Base-by-base conservation (phyloP, 2,797 vertebrate species). In the Pseudochromis fuscus region DNA sequence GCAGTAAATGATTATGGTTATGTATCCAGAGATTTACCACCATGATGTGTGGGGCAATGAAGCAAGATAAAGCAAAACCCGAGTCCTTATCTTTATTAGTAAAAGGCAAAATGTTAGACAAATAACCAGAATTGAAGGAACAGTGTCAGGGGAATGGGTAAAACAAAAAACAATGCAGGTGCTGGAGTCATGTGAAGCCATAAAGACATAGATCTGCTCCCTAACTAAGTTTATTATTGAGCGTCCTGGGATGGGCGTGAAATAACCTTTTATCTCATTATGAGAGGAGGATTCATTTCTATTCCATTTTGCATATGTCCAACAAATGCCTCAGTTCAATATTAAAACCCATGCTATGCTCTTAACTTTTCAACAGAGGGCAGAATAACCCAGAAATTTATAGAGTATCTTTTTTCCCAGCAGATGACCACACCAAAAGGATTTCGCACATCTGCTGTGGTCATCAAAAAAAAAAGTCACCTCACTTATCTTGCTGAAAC, bases 301-400 rank as follows among this genome's bases (percentile, higher is more conserved):
- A n/a, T n/a, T 52, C 65, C 31, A 24, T 66, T 51, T 58, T 57
- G 27, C 46, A 27, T 56, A 3, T 27, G 7, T 23, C 7, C 7
- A 33, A 7, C 33, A 3, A 8, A 5, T 48, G 30, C 11, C 4
- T 27, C 1, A 6, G 10, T 37, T 15, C 21, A 13, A 0, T 48
- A 50, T 15, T 42, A 23, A 45, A 61, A n/a, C 18, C 27, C 21
- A 21, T 87, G 80, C 35, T 55, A 9, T 88, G 46, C 61, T 71
- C 30, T 31, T 24, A 63, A 11, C 70, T 8, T 30, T 30, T 72
- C 88, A 86, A 42, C 61, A 90, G 87, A 42, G 86, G 89, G 86
- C 88, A 89, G 70, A 59, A 72, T 24, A 71, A 71, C 61, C 37
- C 58, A 45, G 13, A 42, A 23, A 24, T 69, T 70, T 8, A 38